Evolutionary conservation across 2,113 vertebrate species (phyloP), one percentile per base, ranked within the genome.

Genomic region (Ardeotis arabs): DNA sequence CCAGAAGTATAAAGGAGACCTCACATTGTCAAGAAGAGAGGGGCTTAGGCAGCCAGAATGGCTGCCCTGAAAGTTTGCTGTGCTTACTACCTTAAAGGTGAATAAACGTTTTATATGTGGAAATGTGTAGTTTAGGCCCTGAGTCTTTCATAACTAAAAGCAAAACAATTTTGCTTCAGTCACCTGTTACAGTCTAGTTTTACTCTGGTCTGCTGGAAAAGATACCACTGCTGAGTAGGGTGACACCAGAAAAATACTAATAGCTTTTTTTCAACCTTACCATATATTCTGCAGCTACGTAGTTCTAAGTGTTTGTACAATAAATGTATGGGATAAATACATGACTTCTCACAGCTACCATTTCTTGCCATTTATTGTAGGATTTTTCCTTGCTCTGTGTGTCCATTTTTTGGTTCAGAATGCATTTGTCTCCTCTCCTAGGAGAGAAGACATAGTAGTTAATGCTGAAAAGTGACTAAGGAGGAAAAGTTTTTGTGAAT

Each of bases 261-360:
- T 3, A 45, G 31, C 17, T 6, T 31, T 83, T 83, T 77, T 89
- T 89, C 10, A 63, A n/a, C 31, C 58, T 59, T 53, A 17, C 18
- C 1, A 0, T 39, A 2, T 84, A 2, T 88, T 82, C 64, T 84
- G 33, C 25, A 50, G 21, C n/a, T 53, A 29, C 21, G 5, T 55
- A 56, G 20, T 66, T 89, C 19, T 49, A 27, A 67, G 24, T 70
- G n/a, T 62, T 69, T 49, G 14, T 60, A 16, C 37, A 27, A 7
- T 74, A 47, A 78, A 39, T 29, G 4, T 37, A 3, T n/a, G n/a
- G 25, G 10, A 53, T 29, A 84, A 18, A 23, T 39, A 22, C 3
- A 0, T 20, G 24, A 52, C 5, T 56, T 62, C 33, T 62, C 45
- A 39, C 33, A 53, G 55, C 27, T 92, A 2, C 9, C 0, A 0